Evolutionary conservation across 2,888 invertebrate species (phyloP), one percentile per base, ranked within the genome.

Genomic region (Teleogryllus oceanicus): DNA sequence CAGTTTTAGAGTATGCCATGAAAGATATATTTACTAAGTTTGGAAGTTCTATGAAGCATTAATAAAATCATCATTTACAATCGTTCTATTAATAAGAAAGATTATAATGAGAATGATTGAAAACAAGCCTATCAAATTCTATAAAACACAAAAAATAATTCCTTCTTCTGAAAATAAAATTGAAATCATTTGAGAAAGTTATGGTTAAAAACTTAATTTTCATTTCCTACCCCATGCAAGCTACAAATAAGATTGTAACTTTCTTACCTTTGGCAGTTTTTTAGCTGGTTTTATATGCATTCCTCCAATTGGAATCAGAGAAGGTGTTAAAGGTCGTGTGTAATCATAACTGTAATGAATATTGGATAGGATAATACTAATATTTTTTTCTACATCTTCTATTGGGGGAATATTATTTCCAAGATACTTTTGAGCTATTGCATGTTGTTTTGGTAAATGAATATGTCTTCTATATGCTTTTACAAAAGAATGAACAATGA

Each of bases 381-480:
- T 81, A 79, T 85, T 86, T 84, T 88, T 88, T 24, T 89, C 89
- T 82, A 89, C 83, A 88, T 89, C 84, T 88, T 88, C 50, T 85
- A 84, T 77, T 0, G 81, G 50, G 1, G 83, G 83, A 18, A 79
- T 74, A 18, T 80, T 80, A 5, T 82, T 81, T 11, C 84, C 84
- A 74, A 84, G 83, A 75, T 83, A 81, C n/a, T 82, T 37, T 49
- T 82, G 79, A 8, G 74, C 80, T 16, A 81, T 77, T 16, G n/a
- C 21, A 37, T 83, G 80, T 74, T 80, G 76, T 11, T 20, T 11
- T 13, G 80, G 82, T 10, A 81, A 50, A 50, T 81, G 76, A 11
- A 74, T 50, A 74, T 49, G 77, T 1, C n/a, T 49, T 2, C 78
- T 51, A 49, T 50, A 50, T 11, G 62, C 49, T 0, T 50, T 49